Evolutionary conservation across 1,140 invertebrate species (phyloP).

Genomic region (Chironomus striatipennis): DNA sequence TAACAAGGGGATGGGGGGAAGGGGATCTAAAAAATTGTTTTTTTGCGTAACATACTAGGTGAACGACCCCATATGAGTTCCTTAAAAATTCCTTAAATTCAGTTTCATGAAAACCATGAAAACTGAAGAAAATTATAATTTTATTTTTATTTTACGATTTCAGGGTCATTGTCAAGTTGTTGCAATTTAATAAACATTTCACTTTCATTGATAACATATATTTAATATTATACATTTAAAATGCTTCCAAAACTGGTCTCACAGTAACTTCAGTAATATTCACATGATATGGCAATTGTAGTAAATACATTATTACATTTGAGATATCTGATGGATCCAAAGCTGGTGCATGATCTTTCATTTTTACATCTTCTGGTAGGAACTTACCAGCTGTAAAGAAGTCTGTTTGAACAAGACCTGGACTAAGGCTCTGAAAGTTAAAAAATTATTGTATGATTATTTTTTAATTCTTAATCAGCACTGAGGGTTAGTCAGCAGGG

Average conservation of each 20-base stretch:
- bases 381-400: neutral
- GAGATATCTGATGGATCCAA: neutral
- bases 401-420: neutral
- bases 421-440: neutral
- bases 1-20: no score
- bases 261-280: conserved; percentile 18
- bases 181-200: no score
- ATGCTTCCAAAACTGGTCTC: neutral
- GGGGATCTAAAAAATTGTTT: no score
- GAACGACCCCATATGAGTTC: no score
- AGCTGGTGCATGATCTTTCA: neutral
- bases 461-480: neutral
- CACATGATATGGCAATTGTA: neutral
- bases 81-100: no score
- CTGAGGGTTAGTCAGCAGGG: no score
- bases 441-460: neutral
- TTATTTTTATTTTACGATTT: no score
- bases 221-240: neutral
- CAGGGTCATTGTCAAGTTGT: no score
- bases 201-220: neutral
- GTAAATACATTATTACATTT: neutral
- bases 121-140: no score
- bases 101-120: no score
- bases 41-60: no score
- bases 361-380: neutral